Evolutionary conservation across 2,797 vertebrate genomes (phyloP).

Genomic region (Perodicticus potto): DNA sequence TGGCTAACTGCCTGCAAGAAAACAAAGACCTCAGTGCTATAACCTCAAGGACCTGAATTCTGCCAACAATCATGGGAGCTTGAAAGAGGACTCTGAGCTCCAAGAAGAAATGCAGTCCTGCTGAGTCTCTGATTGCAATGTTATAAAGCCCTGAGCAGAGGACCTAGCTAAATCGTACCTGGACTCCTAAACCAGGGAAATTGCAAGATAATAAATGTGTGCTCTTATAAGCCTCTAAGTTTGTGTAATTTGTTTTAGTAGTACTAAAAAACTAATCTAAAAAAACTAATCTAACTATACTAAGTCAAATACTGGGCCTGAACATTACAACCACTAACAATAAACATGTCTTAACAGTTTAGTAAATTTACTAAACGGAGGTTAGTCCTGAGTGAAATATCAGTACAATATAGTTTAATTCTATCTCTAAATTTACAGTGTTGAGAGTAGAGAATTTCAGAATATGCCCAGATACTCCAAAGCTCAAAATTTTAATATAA

Average conservation of each 20-base stretch:
- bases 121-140: background rate
- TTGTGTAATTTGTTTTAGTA: background rate
- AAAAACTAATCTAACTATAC: background rate
- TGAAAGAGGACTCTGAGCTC: background rate
- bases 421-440: background rate
- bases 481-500: constrained; percentile 36
- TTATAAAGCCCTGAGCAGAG: background rate
- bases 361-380: background rate
- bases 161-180: background rate
- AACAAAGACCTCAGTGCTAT: background rate
- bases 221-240: constrained; percentile 10
- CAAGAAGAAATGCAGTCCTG: background rate
- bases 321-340: background rate
- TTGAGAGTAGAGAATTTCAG: background rate
- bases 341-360: constrained; percentile 12
- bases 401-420: background rate
- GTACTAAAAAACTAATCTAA: background rate
- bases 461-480: background rate
- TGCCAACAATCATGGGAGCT: background rate
- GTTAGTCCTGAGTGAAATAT: background rate
- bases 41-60: background rate
- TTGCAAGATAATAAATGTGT: background rate
- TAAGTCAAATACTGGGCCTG: background rate
- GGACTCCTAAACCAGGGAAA: background rate
- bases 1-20: constrained; percentile 1